Base-by-base conservation (phyloP, 2,888 invertebrate species). In the Heliconius ismenius region DNA sequence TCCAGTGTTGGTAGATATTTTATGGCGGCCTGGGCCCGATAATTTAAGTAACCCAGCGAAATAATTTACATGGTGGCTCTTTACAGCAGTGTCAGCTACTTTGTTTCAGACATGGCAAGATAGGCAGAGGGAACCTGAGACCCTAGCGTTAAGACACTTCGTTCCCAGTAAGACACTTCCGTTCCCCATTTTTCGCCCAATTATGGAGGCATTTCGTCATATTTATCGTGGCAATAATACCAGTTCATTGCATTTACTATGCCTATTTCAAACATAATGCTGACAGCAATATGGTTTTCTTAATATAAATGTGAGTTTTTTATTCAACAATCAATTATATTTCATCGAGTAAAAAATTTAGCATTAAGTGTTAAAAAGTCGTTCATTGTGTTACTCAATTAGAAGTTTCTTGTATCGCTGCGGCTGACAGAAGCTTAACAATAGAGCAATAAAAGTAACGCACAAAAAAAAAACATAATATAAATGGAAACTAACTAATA, bases 1-100 rank as follows among this genome's bases (percentile, higher is more conserved):
- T 88, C 86, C 87, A 86, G 85, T 87, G 88, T 86, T 84, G 87
- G 89, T 88, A 32, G 32, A 7, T 32, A 90, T 92, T 93, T 93
- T 93, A 93, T 92, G 92, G 90, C 90, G 85, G 85, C 86, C 86
- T 87, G 86, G 85, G 88, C 84, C 85, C 89, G 88, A 93, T 93
- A 92, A 92, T 87, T 93, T 90, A 91, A 89, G 89, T 85, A 85
- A 87, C 85, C 84, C 87, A 86, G 86, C 81, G 88, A 91, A 90
- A 91, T 93, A 91, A 93, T 92, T 92, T 91, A 91, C 91, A 88
- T 87, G 91, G 89, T 88, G 90, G 89, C 90, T 91, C 86, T 88
- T 89, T 87, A 87, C 76, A 49, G 90, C 86, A 86, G 85, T 85
- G 79, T 74, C 82, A 81, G 89, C 91, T 90, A 90, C 91, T 86